Conservation (phyloP, 2,113 vertebrate species). For the Cynopterus brachyotis region DNA sequence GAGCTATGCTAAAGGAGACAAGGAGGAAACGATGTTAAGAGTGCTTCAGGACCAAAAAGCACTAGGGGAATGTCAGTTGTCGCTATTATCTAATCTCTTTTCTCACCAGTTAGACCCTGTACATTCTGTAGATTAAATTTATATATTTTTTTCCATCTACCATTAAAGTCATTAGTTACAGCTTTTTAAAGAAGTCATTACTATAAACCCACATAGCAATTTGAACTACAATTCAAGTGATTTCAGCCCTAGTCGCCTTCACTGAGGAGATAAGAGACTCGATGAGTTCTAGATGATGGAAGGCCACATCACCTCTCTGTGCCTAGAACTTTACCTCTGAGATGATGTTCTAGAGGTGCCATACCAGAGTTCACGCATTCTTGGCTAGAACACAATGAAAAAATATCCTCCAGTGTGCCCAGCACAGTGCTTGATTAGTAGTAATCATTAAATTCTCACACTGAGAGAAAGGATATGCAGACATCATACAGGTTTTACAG, state of each 20-base stretch:
- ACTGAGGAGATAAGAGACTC: background rate
- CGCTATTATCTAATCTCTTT: background rate
- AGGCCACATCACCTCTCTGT: background rate
- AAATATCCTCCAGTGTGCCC: background rate
- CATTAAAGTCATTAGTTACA: background rate
- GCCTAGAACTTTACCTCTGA: background rate
- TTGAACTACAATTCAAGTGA: background rate
- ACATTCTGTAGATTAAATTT: background rate
- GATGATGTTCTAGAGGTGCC: background rate
- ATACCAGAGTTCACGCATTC: background rate
- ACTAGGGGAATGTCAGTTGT: accelerated
- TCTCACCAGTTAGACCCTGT: background rate
- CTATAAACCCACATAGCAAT: background rate
- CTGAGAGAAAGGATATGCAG: background rate
- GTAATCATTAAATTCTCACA: background rate
- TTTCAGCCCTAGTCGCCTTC: background rate
- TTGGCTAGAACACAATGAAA: background rate
- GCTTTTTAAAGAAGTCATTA: background rate
- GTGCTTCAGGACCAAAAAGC: background rate
- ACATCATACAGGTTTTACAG: background rate
- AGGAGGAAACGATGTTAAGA: background rate
- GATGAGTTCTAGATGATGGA: background rate
- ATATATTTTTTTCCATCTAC: background rate
- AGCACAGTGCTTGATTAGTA: background rate
- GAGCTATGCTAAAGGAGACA: background rate